A percentile compares a stretch with the other conserved stretches of the same genome.
Conservation (phyloP, 2,113 vertebrate genomes). For the Festucalex cinctus region DNA sequence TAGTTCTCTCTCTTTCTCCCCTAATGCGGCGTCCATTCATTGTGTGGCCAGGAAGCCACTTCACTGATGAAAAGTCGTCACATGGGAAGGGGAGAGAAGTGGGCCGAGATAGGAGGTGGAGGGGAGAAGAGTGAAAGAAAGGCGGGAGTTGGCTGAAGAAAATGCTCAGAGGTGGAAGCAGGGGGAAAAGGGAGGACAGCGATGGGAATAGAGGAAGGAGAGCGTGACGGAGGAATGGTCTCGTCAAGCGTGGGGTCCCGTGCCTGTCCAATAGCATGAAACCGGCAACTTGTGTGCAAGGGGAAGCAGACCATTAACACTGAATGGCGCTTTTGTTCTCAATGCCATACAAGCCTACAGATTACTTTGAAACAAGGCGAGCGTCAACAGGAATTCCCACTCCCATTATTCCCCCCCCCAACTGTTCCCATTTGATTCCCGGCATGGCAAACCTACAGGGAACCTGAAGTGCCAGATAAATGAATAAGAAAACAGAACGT, state of each 20-base stretch:
- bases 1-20: conserved; percentile 21
- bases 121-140: conserved; percentile 35
- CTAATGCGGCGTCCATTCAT: conserved; percentile 62
- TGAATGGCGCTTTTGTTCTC: conserved; percentile 87
- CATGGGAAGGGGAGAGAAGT: conserved; percentile 66
- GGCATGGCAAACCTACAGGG: not conserved
- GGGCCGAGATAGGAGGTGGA: conserved; percentile 27
- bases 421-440: conserved; percentile 19
- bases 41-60: conserved; percentile 64
- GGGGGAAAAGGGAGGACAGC: conserved; percentile 40
- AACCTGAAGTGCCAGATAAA: conserved; percentile 25
- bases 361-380: conserved; percentile 62
- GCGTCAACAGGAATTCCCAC: conserved; percentile 49
- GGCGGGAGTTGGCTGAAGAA: conserved; percentile 49
- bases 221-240: conserved; percentile 59
- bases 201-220: conserved; percentile 48
- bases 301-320: conserved; percentile 74
- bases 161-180: conserved; percentile 19
- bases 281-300: conserved; percentile 75
- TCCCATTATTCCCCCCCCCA: conserved; percentile 16
- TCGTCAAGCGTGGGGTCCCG: conserved; percentile 72
- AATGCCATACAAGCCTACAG: conserved; percentile 71
- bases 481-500: conserved; percentile 22
- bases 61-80: conserved; percentile 70
- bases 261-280: conserved; percentile 74